A percentile compares a stretch with the other conserved stretches of the same genome.
Evolutionary conservation across 2,113 vertebrate genomes (phyloP).

Genomic region (Oncorhynchus keta): DNA sequence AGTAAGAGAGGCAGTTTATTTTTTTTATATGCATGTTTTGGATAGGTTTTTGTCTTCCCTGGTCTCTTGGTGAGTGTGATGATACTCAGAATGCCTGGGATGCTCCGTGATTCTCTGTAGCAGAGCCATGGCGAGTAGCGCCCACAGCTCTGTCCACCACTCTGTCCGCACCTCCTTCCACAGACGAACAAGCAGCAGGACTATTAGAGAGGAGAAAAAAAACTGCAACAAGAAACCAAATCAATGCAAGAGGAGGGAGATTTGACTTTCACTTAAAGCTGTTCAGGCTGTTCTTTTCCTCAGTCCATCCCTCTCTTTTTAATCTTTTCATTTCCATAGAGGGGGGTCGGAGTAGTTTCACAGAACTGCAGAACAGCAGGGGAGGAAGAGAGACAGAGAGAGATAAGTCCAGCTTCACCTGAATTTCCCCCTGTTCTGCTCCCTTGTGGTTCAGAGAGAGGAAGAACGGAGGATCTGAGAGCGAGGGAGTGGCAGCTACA

Average conservation of each 20-base stretch:
- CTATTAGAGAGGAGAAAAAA: too few relatives aligned
- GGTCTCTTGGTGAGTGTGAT: conserved; percentile 20
- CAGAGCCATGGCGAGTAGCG: conserved; percentile 4
- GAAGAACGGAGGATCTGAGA: too few relatives aligned
- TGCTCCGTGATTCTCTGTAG: conserved; percentile 36
- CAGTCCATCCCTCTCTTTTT: conserved; percentile 43
- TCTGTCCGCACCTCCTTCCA: too few relatives aligned
- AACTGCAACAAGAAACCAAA: too few relatives aligned
- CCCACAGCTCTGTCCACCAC: conserved; percentile 35
- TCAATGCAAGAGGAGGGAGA: conserved; percentile 57
- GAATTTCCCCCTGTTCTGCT: conserved; percentile 50
- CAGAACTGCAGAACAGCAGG: conserved; percentile 21
- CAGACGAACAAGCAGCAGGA: too few relatives aligned
- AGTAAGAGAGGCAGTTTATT: conserved; percentile 36
- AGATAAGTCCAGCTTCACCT: conserved; percentile 62
- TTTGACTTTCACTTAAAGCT: conserved; percentile 56
- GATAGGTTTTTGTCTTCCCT: conserved; percentile 30
- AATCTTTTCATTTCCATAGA: conserved; percentile 36
- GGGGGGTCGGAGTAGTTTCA: conserved; percentile 32
- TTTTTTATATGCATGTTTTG: conserved; percentile 57
- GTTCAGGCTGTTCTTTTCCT: too few relatives aligned
- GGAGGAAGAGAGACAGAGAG: conserved; percentile 30
- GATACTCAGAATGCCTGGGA: conserved; percentile 39
- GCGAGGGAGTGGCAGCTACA: too few relatives aligned
- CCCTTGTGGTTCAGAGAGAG: conserved; percentile 33